Base-by-base conservation (phyloP, 1,140 invertebrate species). In the Diorhabda carinulata region DNA sequence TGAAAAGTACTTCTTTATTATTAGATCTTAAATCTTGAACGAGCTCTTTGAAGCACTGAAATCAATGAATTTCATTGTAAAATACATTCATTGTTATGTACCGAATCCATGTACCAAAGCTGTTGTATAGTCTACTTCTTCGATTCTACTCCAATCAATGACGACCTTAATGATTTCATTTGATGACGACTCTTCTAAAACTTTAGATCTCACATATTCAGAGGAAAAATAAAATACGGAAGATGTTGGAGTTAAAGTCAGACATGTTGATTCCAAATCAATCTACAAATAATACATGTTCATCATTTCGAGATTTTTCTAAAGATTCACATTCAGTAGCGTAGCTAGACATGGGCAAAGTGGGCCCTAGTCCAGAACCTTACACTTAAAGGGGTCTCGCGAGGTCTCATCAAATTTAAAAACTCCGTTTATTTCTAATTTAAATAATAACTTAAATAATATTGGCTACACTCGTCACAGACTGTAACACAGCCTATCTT, bases 161-260 rank as follows among this genome's bases (percentile, higher is more conserved):
- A 88, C 82, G 58, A 87, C 79, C 7, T 76, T 64, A 62, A 5
- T 74, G 69, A 8, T 67, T 71, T 4, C 63, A 70, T 43, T 67
- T 71, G 65, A 79, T 76, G 3, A 76, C 71, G 57, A 77, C 80
- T 60, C 80, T 70, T 87, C 86, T 5, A 83, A 81, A 4, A 90
- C 84, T 40, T 83, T 81, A 56, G 83, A 80, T 67, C 86, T 80
- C 43, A 89, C 77, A 75, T 87, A 87, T 73, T 89, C 87, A 9
- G 87, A 85, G 2, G 86, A 85, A 2, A 88, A 87, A 74, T 88
- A 90, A 41, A 86, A 85, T 5, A 90, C 78, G 57, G 86, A 85
- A 9, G 86, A 73, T 78, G 85, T 83, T n/a, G 87, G 84, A 4
- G 82, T 84, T 3, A 89, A 73, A 43, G 86, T 77, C 3, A 87